These are phyloP conservation scores for Protomyctophum bolini DNA, from an alignment of 2,113 vertebrate species.

Conservation along the genomic window DNA sequence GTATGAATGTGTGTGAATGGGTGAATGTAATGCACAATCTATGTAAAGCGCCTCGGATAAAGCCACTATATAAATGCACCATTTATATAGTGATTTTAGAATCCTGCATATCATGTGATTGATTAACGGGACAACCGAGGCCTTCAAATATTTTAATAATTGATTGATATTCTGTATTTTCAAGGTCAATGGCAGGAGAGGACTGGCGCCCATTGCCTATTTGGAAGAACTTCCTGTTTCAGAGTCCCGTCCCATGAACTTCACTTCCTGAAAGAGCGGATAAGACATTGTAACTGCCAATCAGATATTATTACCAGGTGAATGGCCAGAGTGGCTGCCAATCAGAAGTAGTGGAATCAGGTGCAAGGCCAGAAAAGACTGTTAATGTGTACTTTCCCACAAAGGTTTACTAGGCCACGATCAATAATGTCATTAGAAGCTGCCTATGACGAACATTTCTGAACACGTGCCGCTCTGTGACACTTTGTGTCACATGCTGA, in stretches of 20 bases:
- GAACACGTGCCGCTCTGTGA: not conserved
- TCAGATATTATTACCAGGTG: not conserved
- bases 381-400: slow-evolving; percentile 2
- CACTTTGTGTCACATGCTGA: slow-evolving; percentile 49
- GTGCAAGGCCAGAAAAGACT: slow-evolving; percentile 5
- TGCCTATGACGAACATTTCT: slow-evolving; percentile 30
- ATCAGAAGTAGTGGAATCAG: slow-evolving; percentile 19
- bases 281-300: not conserved
- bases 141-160: too few species aligned
- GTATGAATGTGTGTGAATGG: too few species aligned
- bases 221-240: slow-evolving; percentile 42
- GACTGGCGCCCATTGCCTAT: slow-evolving; percentile 11
- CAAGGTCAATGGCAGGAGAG: slow-evolving; percentile 35
- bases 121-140: too few species aligned
- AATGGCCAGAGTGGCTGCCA: slow-evolving; percentile 20
- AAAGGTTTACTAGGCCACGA: slow-evolving; percentile 36
- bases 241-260: slow-evolving; percentile 15
- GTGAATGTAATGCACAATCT: too few species aligned
- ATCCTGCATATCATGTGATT: too few species aligned
- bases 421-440: slow-evolving; percentile 28
- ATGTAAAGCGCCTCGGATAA: too few species aligned
- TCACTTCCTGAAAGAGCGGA: slow-evolving; percentile 17
- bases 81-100: too few species aligned
- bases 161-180: not conserved
- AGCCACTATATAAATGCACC: too few species aligned